Conservation (phyloP, 2,888 invertebrate species). For the Onthophagus sagittarius region DNA sequence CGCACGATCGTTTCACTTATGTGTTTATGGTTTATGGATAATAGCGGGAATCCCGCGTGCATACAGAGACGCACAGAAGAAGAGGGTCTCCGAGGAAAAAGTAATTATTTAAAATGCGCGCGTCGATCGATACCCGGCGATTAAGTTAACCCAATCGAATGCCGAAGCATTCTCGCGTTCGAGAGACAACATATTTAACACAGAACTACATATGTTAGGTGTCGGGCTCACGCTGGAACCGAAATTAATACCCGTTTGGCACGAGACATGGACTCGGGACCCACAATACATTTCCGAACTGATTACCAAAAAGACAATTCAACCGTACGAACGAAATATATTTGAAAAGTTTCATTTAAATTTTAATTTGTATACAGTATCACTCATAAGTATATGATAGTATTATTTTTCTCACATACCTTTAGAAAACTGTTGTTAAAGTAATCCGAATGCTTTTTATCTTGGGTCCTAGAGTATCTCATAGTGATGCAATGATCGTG, state of each 20-base stretch:
- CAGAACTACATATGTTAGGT: constrained; percentile 10
- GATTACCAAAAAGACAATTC: neutral
- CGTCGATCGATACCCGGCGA: neutral
- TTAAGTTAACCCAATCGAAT: too few species aligned
- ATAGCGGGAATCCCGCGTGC: constrained; percentile 8
- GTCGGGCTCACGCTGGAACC: constrained; percentile 6
- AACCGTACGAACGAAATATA: neutral
- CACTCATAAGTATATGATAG: too few species aligned
- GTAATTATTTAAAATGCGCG: neutral
- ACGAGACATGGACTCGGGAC: neutral
- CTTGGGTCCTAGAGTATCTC: too few species aligned
- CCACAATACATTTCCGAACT: neutral
- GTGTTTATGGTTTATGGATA: constrained; percentile 21
- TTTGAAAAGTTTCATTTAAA: too few species aligned
- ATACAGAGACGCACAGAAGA: neutral
- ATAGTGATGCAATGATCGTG: too few species aligned
- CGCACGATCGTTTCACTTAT: constrained; percentile 19
- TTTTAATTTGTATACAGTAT: too few species aligned
- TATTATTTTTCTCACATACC: too few species aligned
- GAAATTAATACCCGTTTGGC: constrained; percentile 9
- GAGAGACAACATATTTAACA: constrained; percentile 3
- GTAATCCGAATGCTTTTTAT: too few species aligned
- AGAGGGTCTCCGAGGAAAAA: neutral
- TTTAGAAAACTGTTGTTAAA: too few species aligned
- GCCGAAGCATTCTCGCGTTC: neutral